These are phyloP conservation scores for Pseudopodoces humilis DNA, from an alignment of 2,113 vertebrate species.

Conservation along the genomic window DNA sequence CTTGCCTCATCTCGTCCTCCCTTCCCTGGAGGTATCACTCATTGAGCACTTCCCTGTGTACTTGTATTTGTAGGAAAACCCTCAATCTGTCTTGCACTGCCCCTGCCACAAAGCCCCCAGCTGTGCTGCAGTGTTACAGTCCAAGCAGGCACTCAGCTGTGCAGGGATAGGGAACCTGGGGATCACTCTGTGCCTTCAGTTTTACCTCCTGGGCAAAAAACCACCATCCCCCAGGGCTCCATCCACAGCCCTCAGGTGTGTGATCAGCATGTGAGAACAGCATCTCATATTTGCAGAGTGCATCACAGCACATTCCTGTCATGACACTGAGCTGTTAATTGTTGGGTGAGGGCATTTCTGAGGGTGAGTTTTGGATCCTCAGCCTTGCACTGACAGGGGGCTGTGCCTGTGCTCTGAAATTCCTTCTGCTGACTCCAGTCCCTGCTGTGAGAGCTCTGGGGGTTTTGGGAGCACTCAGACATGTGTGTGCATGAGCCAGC, in stretches of 20 bases:
- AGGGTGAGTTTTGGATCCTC: neutral
- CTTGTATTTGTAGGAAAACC: neutral
- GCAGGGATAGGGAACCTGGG: neutral
- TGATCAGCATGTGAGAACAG: neutral
- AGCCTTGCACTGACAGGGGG: accelerated
- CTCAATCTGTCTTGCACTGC: neutral
- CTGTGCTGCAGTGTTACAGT: neutral
- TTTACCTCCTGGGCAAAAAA: neutral
- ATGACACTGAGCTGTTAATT: neutral
- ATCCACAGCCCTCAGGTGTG: accelerated
- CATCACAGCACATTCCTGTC: neutral
- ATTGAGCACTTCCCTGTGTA: neutral
- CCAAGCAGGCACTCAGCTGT: neutral
- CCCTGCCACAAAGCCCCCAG: neutral
- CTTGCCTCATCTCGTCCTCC: neutral
- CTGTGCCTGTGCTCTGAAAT: neutral
- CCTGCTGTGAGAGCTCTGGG: neutral
- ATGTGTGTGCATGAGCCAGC: accelerated
- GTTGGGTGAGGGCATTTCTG: neutral
- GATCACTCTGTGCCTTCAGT: neutral
- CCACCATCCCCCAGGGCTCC: accelerated
- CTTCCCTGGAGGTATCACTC: neutral
- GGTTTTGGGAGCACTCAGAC: neutral
- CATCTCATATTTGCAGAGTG: neutral
- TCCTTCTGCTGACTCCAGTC: neutral